These are phyloP conservation scores for Epirrita christyi DNA, from an alignment of 2,888 invertebrate species.

Conservation along the genomic window DNA sequence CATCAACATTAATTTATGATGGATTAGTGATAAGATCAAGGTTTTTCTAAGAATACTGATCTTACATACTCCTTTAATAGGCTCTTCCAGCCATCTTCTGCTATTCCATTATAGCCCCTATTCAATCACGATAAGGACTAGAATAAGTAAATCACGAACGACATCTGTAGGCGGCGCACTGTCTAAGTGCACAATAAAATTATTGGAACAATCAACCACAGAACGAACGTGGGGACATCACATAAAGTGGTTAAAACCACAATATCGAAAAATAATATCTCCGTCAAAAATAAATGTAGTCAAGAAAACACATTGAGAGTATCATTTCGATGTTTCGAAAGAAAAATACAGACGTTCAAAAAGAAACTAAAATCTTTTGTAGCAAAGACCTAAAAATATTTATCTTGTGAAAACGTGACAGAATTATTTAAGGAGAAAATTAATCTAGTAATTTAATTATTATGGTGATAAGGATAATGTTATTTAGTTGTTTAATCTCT, in stretches of 20 bases:
- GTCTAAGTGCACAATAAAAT: slow-evolving; percentile 62
- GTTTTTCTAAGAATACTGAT: slow-evolving; percentile 4
- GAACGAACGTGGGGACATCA: slow-evolving; percentile 38
- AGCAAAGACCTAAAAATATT: too few relatives aligned
- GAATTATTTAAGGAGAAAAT: too few relatives aligned
- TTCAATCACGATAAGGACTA: slow-evolving; percentile 8
- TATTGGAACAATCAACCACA: slow-evolving; percentile 54
- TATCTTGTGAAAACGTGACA: too few relatives aligned
- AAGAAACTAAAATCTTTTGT: too few relatives aligned
- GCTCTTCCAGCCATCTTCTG: neutral
- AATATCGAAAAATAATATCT: neutral
- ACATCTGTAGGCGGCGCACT: slow-evolving; percentile 47
- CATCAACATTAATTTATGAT: too few relatives aligned
- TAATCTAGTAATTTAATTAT: too few relatives aligned
- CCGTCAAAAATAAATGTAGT: too few relatives aligned
- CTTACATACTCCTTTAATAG: neutral
- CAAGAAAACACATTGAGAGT: too few relatives aligned
- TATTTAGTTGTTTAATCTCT: too few relatives aligned
- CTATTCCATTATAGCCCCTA: slow-evolving; percentile 11
- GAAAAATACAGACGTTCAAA: too few relatives aligned
- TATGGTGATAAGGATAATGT: too few relatives aligned
- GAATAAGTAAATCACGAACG: slow-evolving; percentile 19
- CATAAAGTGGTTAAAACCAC: slow-evolving; percentile 47
- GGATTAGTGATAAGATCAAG: neutral
- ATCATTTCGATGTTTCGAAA: too few relatives aligned